Evolutionary conservation across 2,113 vertebrate species (phyloP), one percentile per base, ranked within the genome.

Genomic region (Eublepharis macularius): DNA sequence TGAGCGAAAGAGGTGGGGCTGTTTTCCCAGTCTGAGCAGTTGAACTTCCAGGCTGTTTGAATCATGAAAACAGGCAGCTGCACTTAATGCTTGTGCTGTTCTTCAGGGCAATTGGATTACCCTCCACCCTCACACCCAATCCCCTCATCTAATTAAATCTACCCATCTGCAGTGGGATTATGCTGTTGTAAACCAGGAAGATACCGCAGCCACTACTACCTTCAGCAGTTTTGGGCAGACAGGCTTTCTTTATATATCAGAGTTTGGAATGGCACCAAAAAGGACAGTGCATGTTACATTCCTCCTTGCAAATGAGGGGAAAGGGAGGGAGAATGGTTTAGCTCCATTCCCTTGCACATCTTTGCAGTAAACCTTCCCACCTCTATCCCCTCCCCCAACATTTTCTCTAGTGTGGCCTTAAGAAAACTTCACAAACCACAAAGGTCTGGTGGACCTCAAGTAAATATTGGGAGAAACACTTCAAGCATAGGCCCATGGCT

Each of bases 151-250:
- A 80, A 80, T 80, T 86, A 63, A 70, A 24, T 74, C 78, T 47
- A 80, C 65, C 69, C 76, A 80, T 47, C 65, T 80, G 21, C 68
- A 80, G 32, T 80, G 77, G 43, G 78, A 86, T 86, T 86, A 80
- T 21, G 41, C 26, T 9, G 14, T 39, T 65, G n/a, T 73, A 74
- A 65, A 74, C 45, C 51, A 74, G 45, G 26, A 26, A 14, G 39
- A 83, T 75, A 75, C 32, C 54, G 45, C 41, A 57, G 24, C 24
- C 45, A 60, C 66, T 19, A 9, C 68, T 43, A 9, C 49, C 29
- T 36, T 60, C 68, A 80, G 32, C 68, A 73, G 26, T n/a, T 47
- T 41, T 80, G 54, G n/a, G 3, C 68, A 63, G 76, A 79, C 3
- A 12, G 43, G 66, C 17, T 0, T 45, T 26, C n/a, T 34, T 21